These are phyloP conservation scores for Drosophila takahashii DNA, from an alignment of 1,140 invertebrate species.

Conservation along the genomic window DNA sequence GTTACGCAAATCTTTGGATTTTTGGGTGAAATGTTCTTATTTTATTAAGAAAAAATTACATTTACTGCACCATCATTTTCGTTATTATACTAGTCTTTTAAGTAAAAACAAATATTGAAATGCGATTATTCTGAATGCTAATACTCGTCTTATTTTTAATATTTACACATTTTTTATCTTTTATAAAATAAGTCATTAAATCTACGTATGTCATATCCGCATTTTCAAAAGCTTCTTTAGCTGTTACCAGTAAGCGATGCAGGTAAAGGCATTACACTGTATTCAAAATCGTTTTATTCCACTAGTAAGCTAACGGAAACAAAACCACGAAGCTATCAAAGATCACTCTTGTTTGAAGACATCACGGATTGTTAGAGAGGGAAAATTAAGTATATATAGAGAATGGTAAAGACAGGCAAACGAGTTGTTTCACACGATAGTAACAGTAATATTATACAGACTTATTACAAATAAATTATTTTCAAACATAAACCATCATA, in stretches of 20 bases:
- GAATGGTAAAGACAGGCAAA: conserved; percentile 21
- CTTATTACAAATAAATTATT: conserved; percentile 83
- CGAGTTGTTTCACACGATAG: conserved; percentile 68
- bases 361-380: conserved; percentile 31
- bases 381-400: conserved; percentile 23
- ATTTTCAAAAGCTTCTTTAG: background rate
- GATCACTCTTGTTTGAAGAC: conserved; percentile 24
- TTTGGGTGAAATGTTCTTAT: conserved; percentile 3
- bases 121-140: conserved; percentile 4
- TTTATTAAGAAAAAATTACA: background rate
- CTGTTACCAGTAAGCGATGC: conserved; percentile 7
- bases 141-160: conserved; percentile 9
- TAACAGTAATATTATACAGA: conserved; percentile 82
- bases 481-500: conserved; percentile 63
- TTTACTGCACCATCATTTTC: background rate
- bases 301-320: conserved; percentile 34
- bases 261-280: conserved; percentile 24
- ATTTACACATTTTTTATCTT: conserved; percentile 2
- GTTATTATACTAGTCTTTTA: background rate
- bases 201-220: background rate
- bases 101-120: conserved; percentile 2
- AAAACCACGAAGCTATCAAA: conserved; percentile 15
- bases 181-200: conserved; percentile 4
- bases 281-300: conserved; percentile 38
- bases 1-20: background rate